Conservation (phyloP, 2,797 vertebrate species). For the Cirrhinus mrigala region DNA sequence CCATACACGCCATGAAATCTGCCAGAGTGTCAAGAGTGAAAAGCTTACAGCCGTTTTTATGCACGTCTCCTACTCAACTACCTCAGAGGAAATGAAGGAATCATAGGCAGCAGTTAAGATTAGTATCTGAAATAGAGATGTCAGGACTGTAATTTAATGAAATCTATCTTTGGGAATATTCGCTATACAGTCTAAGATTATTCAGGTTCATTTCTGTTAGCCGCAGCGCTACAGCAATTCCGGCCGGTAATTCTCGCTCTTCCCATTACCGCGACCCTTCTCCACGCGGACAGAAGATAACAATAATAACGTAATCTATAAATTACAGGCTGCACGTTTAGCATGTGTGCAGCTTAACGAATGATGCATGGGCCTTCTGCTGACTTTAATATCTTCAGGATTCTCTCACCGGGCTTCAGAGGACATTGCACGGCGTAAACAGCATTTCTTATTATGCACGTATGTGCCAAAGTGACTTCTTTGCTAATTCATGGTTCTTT, state of each 20-base stretch:
- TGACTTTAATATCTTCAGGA: slow-evolving; percentile 31
- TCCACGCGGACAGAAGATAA: slow-evolving; percentile 43
- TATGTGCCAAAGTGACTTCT: slow-evolving; percentile 13
- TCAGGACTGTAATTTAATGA: slow-evolving; percentile 47
- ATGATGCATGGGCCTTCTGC: slow-evolving; percentile 9
- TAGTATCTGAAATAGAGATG: slow-evolving; percentile 51
- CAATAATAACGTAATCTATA: slow-evolving; percentile 55
- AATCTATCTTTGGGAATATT: slow-evolving; percentile 46
- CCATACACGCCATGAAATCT: neutral
- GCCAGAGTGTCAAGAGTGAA: slow-evolving; percentile 22
- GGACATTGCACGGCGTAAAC: slow-evolving; percentile 37
- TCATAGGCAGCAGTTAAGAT: slow-evolving; percentile 37
- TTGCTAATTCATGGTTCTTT: slow-evolving; percentile 13
- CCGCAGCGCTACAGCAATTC: neutral
- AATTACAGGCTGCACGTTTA: slow-evolving; percentile 42
- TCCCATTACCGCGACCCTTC: slow-evolving; percentile 24
- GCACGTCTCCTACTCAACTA: slow-evolving; percentile 16
- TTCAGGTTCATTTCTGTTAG: slow-evolving; percentile 14
- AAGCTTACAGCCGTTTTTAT: slow-evolving; percentile 27
- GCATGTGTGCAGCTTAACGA: slow-evolving; percentile 26
- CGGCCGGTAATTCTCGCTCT: slow-evolving; percentile 31
- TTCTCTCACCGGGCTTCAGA: neutral
- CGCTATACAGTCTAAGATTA: slow-evolving; percentile 19
- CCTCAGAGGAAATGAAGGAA: slow-evolving; percentile 47
- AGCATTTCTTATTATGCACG: slow-evolving; percentile 33